Base-by-base conservation (phyloP, 2,888 invertebrate species). In the Conus canariensis region DNA sequence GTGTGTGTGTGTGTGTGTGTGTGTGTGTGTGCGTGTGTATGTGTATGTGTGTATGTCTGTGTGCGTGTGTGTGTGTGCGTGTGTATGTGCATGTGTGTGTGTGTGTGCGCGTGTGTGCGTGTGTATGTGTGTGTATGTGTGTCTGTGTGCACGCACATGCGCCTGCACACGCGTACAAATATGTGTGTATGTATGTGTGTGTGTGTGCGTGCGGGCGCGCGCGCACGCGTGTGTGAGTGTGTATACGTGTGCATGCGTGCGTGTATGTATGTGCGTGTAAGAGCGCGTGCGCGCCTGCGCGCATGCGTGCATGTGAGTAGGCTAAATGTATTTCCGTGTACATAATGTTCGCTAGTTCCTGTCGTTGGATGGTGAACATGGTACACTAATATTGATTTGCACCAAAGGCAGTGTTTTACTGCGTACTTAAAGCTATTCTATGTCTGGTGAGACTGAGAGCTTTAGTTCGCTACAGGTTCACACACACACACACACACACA, bases 401-500 rank as follows among this genome's bases (percentile, higher is more conserved):
- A 45, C 45, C 45, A 45, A 45, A 45, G 45, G 45, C 45, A 45
- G 4, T 45, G 45, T 45, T 45, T 45, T 45, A 45, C 45, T 45
- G 45, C 45, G 45, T 45, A 45, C 45, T 45, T 45, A 45, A 45
- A 45, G 45, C 45, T 2, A 30, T 45, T 45, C 45, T 45, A 2
- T 45, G 45, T 45, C 45, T 45, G 45, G 45, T 45, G 45, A 45
- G 45, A 45, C 45, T 45, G 45, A 45, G 45, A 45, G 45, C 45
- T 2, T 1, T 45, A 45, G 45, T 45, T 45, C n/a, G 2, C 70
- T n/a, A 74, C 74, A 74, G n/a, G n/a, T n/a, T n/a, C 9, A 7
- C 74, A 74, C 74, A n/a, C 74, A 74, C 74, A 74, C 74, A 74
- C 74, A 74, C 74, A 74, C 74, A 74, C 74, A 74, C 74, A 74